phyloP scores from a whole-genome alignment of 2,888 invertebrate species.

The Epicampocera succincta region DNA sequence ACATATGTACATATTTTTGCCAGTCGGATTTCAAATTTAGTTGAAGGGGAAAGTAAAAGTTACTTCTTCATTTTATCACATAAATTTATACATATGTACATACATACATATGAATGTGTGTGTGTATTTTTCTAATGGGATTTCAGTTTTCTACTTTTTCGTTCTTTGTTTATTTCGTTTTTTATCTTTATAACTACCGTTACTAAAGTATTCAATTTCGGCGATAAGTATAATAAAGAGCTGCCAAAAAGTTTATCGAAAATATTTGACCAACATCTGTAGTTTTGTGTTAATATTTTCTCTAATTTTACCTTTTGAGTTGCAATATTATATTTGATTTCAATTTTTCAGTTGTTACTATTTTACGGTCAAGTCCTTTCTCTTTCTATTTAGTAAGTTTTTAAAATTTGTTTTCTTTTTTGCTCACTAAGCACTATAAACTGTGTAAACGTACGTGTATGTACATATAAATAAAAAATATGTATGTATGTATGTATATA shows the following conservation, averaged over 20 bases:
- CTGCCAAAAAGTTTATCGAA: constrained; percentile 2
- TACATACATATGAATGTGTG: neutral
- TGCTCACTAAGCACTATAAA: too few relatives aligned
- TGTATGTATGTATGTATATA: neutral
- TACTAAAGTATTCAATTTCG: neutral
- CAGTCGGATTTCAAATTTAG: neutral
- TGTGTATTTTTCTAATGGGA: constrained; percentile 3
- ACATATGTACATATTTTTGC: too few relatives aligned
- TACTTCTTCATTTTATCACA: neutral
- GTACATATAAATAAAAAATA: too few relatives aligned
- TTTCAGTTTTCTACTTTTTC: neutral
- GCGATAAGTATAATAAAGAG: constrained; percentile 23
- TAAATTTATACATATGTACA: neutral
- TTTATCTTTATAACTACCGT: constrained; percentile 37
- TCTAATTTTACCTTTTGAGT: neutral
- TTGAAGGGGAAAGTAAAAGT: too few relatives aligned
- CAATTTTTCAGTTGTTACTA: neutral
- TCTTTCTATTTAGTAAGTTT: too few relatives aligned
- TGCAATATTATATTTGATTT: neutral
- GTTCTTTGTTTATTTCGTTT: neutral
- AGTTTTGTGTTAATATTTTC: neutral
- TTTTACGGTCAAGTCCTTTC: too few relatives aligned
- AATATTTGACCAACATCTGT: neutral
- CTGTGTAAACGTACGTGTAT: too few relatives aligned
- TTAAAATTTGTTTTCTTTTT: too few relatives aligned